phyloP scores from a whole-genome alignment of 2,113 vertebrate genomes.

The Tringa solitaria region DNA sequence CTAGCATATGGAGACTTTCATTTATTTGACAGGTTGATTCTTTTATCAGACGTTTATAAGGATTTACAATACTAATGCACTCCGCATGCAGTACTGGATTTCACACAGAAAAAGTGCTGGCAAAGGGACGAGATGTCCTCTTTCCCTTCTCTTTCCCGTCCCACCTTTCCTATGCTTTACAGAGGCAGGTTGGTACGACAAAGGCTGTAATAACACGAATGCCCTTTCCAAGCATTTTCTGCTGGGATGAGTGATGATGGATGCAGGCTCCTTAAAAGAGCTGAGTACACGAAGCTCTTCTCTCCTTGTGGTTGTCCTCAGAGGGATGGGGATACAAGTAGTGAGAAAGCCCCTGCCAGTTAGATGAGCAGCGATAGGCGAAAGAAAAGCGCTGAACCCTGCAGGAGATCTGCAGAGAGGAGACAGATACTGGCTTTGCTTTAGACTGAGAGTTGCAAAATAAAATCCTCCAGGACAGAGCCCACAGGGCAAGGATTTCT shows the following conservation, averaged over 20 bases:
- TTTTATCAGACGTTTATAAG: constrained; percentile 34
- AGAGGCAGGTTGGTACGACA: background rate
- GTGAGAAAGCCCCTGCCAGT: background rate
- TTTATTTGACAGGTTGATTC: constrained; percentile 42
- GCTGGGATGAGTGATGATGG: background rate
- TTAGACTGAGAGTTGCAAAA: background rate
- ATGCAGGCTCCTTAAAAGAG: background rate
- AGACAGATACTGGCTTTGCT: background rate
- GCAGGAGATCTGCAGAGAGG: constrained; percentile 1
- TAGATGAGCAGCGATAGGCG: background rate
- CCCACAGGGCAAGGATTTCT: constrained; percentile 34
- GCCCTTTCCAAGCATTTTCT: background rate
- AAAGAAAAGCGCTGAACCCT: background rate
- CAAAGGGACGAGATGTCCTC: background rate
- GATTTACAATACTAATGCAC: constrained; percentile 18
- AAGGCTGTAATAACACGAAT: background rate
- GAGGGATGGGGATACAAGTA: background rate
- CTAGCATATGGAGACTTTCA: constrained; percentile 30
- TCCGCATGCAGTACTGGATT: background rate
- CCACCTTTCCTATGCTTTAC: background rate
- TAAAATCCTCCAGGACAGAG: constrained; percentile 38
- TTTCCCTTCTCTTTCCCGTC: background rate
- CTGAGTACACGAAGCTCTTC: background rate
- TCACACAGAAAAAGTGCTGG: background rate
- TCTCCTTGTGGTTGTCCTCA: background rate